Evolutionary conservation across 2,113 vertebrate species (phyloP).

Genomic region (Lophotis ruficrista): DNA sequence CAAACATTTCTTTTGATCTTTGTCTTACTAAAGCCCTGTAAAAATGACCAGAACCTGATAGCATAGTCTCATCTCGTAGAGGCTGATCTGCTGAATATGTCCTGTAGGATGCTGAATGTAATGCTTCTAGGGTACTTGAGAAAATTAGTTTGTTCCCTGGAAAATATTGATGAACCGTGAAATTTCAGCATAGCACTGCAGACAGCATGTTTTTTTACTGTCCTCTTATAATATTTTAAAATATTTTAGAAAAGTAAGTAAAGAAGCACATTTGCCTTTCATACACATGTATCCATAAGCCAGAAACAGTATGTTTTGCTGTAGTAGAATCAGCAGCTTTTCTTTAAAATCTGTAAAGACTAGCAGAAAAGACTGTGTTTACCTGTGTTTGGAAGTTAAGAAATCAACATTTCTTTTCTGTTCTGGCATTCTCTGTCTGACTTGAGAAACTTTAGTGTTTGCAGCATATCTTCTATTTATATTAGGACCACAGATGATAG

Average conservation of each 20-base stretch:
- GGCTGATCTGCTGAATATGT: slow-evolving; percentile 33
- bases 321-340: background rate
- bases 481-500: background rate
- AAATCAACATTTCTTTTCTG: slow-evolving; percentile 46
- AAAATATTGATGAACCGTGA: background rate
- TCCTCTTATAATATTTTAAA: background rate
- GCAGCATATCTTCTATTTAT: background rate
- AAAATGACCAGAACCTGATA: slow-evolving; percentile 74
- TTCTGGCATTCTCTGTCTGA: background rate
- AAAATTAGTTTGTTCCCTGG: background rate
- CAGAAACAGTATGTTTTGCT: background rate
- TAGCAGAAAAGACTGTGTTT: background rate
- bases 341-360: slow-evolving; percentile 15
- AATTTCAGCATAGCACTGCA: background rate
- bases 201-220: background rate
- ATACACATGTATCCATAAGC: background rate
- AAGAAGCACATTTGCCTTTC: background rate
- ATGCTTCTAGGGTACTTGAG: background rate
- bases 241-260: background rate
- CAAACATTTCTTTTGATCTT: slow-evolving; percentile 80
- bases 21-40: slow-evolving; percentile 71
- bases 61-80: slow-evolving; percentile 39
- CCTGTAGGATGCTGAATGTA: background rate
- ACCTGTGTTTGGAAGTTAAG: slow-evolving; percentile 2
- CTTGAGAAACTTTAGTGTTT: background rate